A percentile compares a stretch with the other conserved stretches of the same genome.
These are phyloP conservation scores for Micromesistius poutassou DNA, from an alignment of 2,797 vertebrate species.

Conservation along the genomic window DNA sequence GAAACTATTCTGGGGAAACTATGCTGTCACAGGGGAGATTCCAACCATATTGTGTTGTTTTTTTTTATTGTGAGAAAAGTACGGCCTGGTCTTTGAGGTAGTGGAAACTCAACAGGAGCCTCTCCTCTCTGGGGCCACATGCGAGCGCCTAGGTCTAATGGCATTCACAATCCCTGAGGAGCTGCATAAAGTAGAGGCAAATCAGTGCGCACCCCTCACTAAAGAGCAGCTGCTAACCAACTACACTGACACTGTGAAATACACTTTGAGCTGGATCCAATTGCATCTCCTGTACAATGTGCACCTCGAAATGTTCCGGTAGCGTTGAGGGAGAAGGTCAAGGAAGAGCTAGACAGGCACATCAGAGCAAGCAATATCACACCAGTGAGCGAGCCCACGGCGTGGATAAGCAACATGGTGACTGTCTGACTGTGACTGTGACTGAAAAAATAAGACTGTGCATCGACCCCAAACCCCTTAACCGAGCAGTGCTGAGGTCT, in stretches of 20 bases:
- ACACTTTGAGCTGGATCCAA: not conserved
- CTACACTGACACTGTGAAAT: not conserved
- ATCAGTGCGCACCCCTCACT: not conserved
- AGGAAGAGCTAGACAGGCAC: not conserved
- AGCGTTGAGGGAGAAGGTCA: not conserved
- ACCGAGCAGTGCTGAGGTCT: slow-evolving; percentile 49
- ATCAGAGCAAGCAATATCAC: not conserved
- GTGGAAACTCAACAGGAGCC: no score
- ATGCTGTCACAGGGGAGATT: no score
- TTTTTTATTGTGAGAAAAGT: no score
- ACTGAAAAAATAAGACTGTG: not conserved
- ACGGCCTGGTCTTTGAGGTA: no score
- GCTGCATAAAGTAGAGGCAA: not conserved
- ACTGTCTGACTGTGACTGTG: no score
- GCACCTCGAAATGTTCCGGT: not conserved
- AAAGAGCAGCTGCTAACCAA: not conserved
- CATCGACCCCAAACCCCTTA: not conserved
- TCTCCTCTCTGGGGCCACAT: no score
- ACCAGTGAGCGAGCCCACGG: not conserved
- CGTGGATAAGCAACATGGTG: not conserved
- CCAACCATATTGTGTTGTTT: no score
- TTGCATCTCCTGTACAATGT: not conserved
- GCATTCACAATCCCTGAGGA: not conserved
- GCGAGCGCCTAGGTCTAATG: no score
- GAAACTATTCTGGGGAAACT: not conserved